These are phyloP conservation scores for Epistrophe grossulariae DNA, from an alignment of 2,888 invertebrate species.

Conservation along the genomic window DNA sequence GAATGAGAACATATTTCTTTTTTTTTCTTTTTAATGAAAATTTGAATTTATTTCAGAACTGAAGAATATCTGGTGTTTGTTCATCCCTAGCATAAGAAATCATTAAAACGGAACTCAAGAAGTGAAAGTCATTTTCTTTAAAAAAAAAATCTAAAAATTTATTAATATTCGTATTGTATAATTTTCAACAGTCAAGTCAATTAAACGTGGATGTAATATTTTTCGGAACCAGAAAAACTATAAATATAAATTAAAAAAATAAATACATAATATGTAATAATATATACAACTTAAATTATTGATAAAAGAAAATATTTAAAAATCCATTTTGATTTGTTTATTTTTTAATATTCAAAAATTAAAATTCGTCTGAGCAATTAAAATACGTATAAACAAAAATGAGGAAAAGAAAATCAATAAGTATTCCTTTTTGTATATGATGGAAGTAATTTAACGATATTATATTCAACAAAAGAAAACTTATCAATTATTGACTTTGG, in stretches of 20 bases:
- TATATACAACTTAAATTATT: neutral
- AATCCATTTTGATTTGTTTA: too few species aligned
- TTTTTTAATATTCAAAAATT: too few species aligned
- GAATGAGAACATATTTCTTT: too few species aligned
- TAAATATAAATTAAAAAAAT: neutral
- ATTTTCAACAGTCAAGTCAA: constrained; percentile 30
- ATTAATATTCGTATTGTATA: neutral
- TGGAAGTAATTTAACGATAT: too few species aligned
- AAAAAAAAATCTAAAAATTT: neutral
- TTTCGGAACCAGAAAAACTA: neutral
- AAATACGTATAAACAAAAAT: too few species aligned
- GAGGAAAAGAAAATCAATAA: too few species aligned
- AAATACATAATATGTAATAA: neutral
- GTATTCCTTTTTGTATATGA: too few species aligned
- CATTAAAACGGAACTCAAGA: constrained; percentile 44
- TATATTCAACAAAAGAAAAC: too few species aligned
- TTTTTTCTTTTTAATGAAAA: constrained; percentile 3
- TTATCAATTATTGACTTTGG: too few species aligned
- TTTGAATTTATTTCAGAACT: constrained; percentile 79
- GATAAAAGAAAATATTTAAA: neutral
- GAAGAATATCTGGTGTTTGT: constrained; percentile 82
- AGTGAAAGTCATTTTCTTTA: constrained; percentile 67
- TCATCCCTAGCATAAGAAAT: constrained; percentile 78
- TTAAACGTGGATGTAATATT: constrained; percentile 6
- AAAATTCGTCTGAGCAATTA: too few species aligned